Base-by-base conservation (phyloP, 1,140 invertebrate species). In the Cotesia vestalis region DNA sequence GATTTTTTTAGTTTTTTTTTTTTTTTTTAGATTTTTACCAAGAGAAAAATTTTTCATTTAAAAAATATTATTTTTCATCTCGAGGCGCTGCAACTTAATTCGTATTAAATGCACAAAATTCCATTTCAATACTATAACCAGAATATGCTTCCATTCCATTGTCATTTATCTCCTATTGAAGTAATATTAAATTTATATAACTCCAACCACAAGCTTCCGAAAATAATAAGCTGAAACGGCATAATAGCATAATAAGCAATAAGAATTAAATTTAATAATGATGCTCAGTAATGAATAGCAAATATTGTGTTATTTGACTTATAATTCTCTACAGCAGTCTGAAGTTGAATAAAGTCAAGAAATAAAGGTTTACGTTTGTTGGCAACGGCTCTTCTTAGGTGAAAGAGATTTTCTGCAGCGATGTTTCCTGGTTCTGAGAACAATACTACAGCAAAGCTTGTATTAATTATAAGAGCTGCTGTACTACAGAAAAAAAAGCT, bases 381-480 rank as follows among this genome's bases (percentile, higher is more conserved):
- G 34, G 20, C 17, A 53, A 11, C 36, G 6, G 53, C 52, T 66
- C 8, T 67, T 67, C 51, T 71, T 14, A 64, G 51, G 46, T 55
- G 20, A 64, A 57, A 71, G 68, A 70, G 40, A 64, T 68, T 71
- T 71, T 40, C 62, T 64, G 61, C 64, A 27, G 46, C 46, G 57
- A 71, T 38, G 51, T 57, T 71, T 64, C 69, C 61, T 57, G 34
- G 38, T 20, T 11, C 38, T 2, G 4, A 59, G 59, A 57, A 74
- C 71, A 76, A 76, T 72, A 36, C 40, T 20, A 51, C 12, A 27
- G 55, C 40, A 66, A 46, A 67, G 62, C 57, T 79, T 77, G 66
- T 73, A 79, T 78, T 78, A 79, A 75, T 79, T 78, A 77, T 75
- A 77, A 73, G 70, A 72, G 72, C 53, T 73, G 52, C 62, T 66